Evolutionary conservation across 2,113 vertebrate species (phyloP).

Genomic region (Nothoprocta pentlandii): DNA sequence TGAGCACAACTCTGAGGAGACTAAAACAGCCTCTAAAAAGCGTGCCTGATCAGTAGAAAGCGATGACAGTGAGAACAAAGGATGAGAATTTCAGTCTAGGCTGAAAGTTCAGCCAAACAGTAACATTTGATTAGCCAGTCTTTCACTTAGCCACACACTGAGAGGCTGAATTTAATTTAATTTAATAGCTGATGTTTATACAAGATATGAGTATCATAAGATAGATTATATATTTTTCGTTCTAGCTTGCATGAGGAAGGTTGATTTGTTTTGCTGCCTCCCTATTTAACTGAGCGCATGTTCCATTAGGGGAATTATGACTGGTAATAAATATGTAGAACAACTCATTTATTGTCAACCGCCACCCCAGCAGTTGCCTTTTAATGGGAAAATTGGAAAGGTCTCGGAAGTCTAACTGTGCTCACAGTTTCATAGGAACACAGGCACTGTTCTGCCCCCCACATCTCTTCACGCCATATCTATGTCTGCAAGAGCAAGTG

Average conservation of each 20-base stretch:
- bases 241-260: neutral
- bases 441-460: too few species aligned
- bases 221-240: neutral
- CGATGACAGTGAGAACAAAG: neutral
- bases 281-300: neutral
- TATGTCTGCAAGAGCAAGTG: neutral
- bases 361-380: neutral
- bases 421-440: neutral
- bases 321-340: neutral
- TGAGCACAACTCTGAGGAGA: neutral
- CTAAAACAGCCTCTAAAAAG: neutral
- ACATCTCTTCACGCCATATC: neutral
- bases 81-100: neutral
- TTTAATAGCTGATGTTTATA: neutral
- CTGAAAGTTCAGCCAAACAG: neutral
- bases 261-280: neutral
- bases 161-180: neutral
- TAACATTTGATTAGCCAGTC: neutral
- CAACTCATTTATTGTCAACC: neutral
- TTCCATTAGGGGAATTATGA: neutral
- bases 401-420: neutral
- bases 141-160: neutral
- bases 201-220: neutral
- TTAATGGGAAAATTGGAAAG: neutral
- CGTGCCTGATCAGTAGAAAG: neutral